These are phyloP conservation scores for Drosophila funebris DNA, from an alignment of 1,140 invertebrate genomes.

Conservation along the genomic window DNA sequence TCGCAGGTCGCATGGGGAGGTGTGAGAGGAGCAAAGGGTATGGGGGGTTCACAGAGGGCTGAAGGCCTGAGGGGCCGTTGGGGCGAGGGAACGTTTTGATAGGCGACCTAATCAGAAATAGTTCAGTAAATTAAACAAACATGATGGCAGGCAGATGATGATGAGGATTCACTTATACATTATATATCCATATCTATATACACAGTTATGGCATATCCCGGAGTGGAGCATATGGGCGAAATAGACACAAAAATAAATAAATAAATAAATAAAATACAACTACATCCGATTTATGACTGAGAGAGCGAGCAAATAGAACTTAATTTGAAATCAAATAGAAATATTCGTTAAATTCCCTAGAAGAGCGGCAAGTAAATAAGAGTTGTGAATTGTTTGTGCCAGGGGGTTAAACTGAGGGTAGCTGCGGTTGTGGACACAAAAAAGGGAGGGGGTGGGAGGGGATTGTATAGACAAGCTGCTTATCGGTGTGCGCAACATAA, in stretches of 20 bases:
- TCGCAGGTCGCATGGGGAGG: conserved; percentile 17
- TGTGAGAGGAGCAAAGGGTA: background rate
- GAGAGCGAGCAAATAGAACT: conserved; percentile 53
- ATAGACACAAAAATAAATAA: conserved; percentile 35
- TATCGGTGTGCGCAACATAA: conserved; percentile 41
- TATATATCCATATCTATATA: conserved; percentile 4
- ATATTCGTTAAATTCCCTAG: conserved; percentile 59
- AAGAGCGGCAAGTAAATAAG: conserved; percentile 5
- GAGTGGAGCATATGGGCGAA: conserved; percentile 62
- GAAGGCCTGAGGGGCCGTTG: no score
- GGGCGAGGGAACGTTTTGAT: conserved; percentile 5
- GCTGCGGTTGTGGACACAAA: background rate
- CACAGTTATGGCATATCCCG: conserved; percentile 20
- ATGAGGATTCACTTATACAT: conserved; percentile 27
- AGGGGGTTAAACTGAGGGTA: background rate
- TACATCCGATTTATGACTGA: conserved; percentile 60
- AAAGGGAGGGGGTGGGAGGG: background rate
- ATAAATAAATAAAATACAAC: background rate
- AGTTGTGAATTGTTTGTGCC: background rate
- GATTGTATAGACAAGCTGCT: conserved; percentile 11
- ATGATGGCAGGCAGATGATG: conserved; percentile 20
- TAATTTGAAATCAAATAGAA: conserved; percentile 76
- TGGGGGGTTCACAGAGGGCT: background rate
- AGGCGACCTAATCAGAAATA: conserved; percentile 65
- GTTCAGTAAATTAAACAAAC: conserved; percentile 77